phyloP scores from a whole-genome alignment of 2,113 vertebrate genomes.

The Astatoreochromis straeleni region DNA sequence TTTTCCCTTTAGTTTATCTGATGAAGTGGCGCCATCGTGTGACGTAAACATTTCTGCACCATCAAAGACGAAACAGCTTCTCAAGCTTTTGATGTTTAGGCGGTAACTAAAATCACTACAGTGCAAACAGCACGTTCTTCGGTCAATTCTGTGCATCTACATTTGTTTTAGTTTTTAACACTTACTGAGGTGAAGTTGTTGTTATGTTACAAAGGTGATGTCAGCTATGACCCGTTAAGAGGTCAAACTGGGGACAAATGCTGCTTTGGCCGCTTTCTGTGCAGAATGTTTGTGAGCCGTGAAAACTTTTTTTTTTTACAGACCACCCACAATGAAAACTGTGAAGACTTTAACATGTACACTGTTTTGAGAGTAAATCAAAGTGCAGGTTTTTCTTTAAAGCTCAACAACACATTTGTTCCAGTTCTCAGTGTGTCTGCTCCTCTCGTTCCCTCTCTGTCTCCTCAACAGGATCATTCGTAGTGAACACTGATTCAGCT shows the following conservation, averaged over 20 bases:
- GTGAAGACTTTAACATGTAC: background rate
- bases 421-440: no score
- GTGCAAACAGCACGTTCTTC: background rate
- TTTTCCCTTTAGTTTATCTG: background rate
- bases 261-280: background rate
- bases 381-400: background rate
- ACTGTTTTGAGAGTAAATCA: background rate
- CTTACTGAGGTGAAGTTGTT: background rate
- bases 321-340: background rate
- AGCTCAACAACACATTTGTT: background rate
- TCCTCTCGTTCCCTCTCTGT: no score
- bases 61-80: background rate
- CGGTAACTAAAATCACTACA: rapidly evolving
- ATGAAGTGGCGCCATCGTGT: background rate
- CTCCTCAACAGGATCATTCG: background rate
- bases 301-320: background rate
- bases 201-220: background rate
- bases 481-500: background rate
- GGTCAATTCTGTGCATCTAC: background rate
- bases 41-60: background rate
- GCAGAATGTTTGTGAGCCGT: rapidly evolving
- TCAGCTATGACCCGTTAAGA: background rate
- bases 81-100: rapidly evolving
- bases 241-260: rapidly evolving
- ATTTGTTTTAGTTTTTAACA: background rate